phyloP scores from a whole-genome alignment of 2,888 invertebrate species.

The Oxyscelio sp. region DNA sequence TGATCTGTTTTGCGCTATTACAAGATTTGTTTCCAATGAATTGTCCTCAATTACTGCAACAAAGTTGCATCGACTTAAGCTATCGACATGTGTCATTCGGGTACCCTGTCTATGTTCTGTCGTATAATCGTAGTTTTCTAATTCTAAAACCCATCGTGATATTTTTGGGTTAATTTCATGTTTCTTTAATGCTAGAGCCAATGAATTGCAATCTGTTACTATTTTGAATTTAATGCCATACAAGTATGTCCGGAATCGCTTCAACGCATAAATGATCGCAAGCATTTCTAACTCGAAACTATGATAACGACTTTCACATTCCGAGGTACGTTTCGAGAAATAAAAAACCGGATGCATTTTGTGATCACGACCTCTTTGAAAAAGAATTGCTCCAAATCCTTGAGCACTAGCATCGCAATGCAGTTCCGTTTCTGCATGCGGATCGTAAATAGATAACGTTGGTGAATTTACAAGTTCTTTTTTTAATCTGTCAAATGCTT shows the following conservation, averaged over 20 bases:
- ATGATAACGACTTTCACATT: conserved; percentile 2
- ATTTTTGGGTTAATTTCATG: conserved; percentile 3
- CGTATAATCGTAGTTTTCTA: background rate
- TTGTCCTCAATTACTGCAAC: conserved; percentile 24
- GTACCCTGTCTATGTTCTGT: conserved; percentile 5
- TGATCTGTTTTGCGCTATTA: conserved; percentile 14
- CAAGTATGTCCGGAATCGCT: conserved; percentile 17
- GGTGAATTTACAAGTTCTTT: background rate
- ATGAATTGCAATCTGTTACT: background rate
- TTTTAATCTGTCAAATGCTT: background rate
- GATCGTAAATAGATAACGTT: conserved; percentile 10
- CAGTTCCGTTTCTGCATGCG: conserved; percentile 22
- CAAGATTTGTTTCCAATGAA: conserved; percentile 25
- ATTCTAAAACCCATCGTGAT: background rate
- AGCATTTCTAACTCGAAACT: conserved; percentile 44
- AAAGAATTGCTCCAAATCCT: conserved; percentile 23
- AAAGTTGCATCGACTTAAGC: conserved; percentile 15
- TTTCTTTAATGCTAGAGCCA: conserved; percentile 1
- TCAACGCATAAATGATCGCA: conserved; percentile 7
- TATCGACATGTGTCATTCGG: conserved; percentile 23
- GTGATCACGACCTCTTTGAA: conserved; percentile 1
- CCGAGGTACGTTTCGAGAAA: conserved; percentile 25
- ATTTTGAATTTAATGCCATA: background rate
- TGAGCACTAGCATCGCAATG: conserved; percentile 37
- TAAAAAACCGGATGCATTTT: conserved; percentile 38